Base-by-base conservation (phyloP, 2,888 invertebrate genomes). In the Emmelina monodactyla region DNA sequence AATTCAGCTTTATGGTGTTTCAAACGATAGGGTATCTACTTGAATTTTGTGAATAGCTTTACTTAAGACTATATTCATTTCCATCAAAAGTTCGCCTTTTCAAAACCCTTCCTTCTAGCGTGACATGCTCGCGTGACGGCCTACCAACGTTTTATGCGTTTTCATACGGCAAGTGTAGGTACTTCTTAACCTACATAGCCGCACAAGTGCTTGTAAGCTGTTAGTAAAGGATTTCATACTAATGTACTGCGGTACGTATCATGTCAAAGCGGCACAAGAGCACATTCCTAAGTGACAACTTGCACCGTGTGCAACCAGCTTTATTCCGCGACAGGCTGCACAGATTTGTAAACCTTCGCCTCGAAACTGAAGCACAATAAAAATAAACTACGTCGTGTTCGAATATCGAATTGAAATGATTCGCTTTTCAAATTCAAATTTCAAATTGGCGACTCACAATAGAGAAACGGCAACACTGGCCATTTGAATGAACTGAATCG, bases 141-240 rank as follows among this genome's bases (percentile, higher is more conserved):
- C 56, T 58, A 56, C 58, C 51, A 52, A 57, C 58, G 55, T 61
- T 66, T 67, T 63, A 68, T 65, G 65, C 68, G 68, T 68, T 67
- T 61, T 53, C 66, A 64, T 65, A 62, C 53, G 48, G 53, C 55
- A 53, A 53, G 50, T 48, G 30, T 37, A 37, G 46, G 48, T 55
- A 53, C 58, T 59, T 55, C 66, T 68, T 67, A 68, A 66, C 69
- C 67, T 58, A 65, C 53, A 64, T 62, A 55, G 46, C 16, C 16
- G n/a, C n/a, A 43, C 43, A 43, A 53, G 51, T 48, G 50, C 51
- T 47, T 45, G 35, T 36, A 47, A 50, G 49, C 48, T 44, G 50
- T 55, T 51, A 50, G 49, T 42, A 49, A 40, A 47, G 49, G 46
- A 22, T 33, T 39, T 38, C 40, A 37, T 38, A 22, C 25, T 25